phyloP scores from a whole-genome alignment of 2,888 invertebrate species.

The Parthenolecanium corni region DNA sequence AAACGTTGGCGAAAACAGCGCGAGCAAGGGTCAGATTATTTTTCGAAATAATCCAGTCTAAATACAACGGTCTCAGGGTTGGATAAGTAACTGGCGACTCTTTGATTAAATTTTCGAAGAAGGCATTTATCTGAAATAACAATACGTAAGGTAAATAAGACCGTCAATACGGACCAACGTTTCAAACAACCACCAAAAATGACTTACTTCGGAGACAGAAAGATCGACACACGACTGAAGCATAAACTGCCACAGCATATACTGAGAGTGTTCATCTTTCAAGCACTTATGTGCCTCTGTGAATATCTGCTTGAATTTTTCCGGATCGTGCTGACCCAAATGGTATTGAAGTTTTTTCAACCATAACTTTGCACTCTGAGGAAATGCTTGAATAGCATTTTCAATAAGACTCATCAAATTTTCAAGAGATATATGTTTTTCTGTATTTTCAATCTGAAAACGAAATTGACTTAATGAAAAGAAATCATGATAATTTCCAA shows the following conservation, averaged over 20 bases:
- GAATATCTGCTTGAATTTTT: constrained; percentile 4
- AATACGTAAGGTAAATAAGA: neutral
- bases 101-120: constrained; percentile 15
- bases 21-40: constrained; percentile 1
- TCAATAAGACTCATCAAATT: constrained; percentile 13
- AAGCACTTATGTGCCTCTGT: neutral
- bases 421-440: constrained; percentile 11
- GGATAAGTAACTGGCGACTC: constrained; percentile 10
- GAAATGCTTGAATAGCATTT: constrained; percentile 3
- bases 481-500: neutral
- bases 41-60: constrained; percentile 15
- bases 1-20: neutral
- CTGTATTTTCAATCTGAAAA: constrained; percentile 12
- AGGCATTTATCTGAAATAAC: neutral
- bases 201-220: no score
- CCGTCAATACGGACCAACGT: neutral
- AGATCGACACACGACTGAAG: constrained; percentile 1
- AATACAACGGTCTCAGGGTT: neutral
- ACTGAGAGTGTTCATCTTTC: constrained; percentile 17
- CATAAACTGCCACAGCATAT: constrained; percentile 6
- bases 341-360: constrained; percentile 10
- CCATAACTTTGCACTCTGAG: constrained; percentile 18
- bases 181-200: neutral
- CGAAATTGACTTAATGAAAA: neutral
- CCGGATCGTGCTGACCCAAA: neutral